These are phyloP conservation scores for Drosophila demipolita DNA, from an alignment of 2,888 invertebrate genomes.

Conservation along the genomic window DNA sequence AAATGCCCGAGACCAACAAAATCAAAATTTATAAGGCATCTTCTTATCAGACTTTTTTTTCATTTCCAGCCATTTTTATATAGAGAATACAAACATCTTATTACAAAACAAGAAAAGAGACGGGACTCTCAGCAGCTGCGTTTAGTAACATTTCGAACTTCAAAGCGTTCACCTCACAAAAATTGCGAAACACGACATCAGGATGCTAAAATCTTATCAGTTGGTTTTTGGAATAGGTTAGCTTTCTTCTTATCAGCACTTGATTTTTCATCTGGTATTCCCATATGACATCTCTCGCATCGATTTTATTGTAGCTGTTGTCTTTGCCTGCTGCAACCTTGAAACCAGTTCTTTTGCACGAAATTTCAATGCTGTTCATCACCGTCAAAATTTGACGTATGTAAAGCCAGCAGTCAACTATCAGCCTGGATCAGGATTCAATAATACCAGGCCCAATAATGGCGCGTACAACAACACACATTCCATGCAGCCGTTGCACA, in stretches of 20 bases:
- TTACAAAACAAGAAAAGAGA: constrained; percentile 32
- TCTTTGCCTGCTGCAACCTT: constrained; percentile 38
- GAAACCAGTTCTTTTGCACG: constrained; percentile 26
- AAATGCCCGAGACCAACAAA: background rate
- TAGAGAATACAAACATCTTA: background rate
- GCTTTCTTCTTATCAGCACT: constrained; percentile 15
- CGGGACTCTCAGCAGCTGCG: constrained; percentile 1
- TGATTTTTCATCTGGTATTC: constrained; percentile 3
- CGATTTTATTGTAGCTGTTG: constrained; percentile 30
- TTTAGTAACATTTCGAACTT: constrained; percentile 49
- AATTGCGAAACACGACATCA: constrained; percentile 4
- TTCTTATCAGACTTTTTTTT: background rate
- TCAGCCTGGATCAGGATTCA: constrained; percentile 8
- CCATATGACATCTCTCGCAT: background rate
- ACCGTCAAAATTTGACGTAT: constrained; percentile 43
- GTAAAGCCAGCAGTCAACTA: constrained; percentile 35
- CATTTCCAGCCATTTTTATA: background rate
- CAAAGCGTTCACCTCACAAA: constrained; percentile 19
- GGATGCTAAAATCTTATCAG: constrained; percentile 58
- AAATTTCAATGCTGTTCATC: background rate
- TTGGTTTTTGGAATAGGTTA: constrained; percentile 53
- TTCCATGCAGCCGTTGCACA: background rate
- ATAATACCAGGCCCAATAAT: constrained; percentile 9
- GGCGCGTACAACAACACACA: constrained; percentile 4
- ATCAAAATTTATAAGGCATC: background rate